A percentile compares a stretch with the other conserved stretches of the same genome.
Evolutionary conservation across 2,113 vertebrate genomes (phyloP).

Genomic region (Sclerurus mexicanus): DNA sequence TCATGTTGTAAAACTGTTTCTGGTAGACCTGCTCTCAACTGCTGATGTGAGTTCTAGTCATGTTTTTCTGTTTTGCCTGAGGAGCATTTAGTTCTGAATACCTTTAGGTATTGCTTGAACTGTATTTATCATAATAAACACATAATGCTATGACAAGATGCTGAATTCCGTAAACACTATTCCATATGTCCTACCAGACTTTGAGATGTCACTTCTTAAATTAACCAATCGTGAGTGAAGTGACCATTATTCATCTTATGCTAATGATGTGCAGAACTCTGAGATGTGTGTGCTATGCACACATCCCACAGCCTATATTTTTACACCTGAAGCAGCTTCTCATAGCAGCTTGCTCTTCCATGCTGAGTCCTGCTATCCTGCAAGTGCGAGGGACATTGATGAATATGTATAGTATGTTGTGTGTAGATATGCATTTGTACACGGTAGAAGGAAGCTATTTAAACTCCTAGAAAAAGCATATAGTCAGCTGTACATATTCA

Average conservation of each 20-base stretch:
- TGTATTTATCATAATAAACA: neutral
- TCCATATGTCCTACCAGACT: neutral
- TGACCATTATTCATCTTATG: neutral
- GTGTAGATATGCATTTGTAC: neutral
- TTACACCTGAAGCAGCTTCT: neutral
- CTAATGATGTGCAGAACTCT: neutral
- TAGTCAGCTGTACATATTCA: neutral
- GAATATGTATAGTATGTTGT: neutral
- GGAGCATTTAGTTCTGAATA: neutral
- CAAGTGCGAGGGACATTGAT: neutral
- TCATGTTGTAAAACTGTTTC: neutral
- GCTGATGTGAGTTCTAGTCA: neutral
- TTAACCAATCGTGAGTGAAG: neutral
- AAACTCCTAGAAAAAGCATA: neutral
- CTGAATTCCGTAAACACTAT: neutral
- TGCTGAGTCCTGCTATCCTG: neutral
- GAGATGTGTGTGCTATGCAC: neutral
- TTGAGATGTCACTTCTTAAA: neutral
- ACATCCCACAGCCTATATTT: constrained; percentile 4
- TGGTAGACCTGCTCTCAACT: neutral
- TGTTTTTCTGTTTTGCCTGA: neutral
- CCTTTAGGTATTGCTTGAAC: neutral
- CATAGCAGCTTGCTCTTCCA: neutral
- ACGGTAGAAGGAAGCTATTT: neutral
- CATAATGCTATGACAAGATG: neutral